Percentiles rank a stretch among this genome's conserved stretches.
Conservation (phyloP, 2,888 invertebrate genomes). For the Apodemia mormo region DNA sequence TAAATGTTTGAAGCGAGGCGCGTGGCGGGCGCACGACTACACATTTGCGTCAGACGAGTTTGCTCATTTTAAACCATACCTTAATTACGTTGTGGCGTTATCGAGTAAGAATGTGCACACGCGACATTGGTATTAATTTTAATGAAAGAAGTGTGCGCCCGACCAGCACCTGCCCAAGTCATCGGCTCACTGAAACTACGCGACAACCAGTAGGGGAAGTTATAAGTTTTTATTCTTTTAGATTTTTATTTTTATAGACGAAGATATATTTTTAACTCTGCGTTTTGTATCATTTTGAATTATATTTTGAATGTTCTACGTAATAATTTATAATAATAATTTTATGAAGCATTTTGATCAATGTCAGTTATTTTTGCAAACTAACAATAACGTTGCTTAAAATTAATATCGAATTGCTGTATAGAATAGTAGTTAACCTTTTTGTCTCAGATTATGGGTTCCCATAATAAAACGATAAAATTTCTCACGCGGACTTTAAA, state of each 20-base stretch:
- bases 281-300: background rate
- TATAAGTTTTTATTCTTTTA: constrained; percentile 19
- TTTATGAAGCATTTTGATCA: too few species aligned
- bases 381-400: too few species aligned
- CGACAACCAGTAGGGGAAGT: constrained; percentile 20
- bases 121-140: constrained; percentile 82
- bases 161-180: constrained; percentile 70
- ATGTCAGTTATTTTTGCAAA: too few species aligned
- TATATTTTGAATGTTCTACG: too few species aligned
- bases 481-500: too few species aligned
- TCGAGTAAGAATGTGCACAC: constrained; percentile 81
- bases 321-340: too few species aligned
- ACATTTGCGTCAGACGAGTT: constrained; percentile 48
- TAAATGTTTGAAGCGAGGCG: constrained; percentile 58
- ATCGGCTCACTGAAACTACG: constrained; percentile 67
- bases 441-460: too few species aligned
- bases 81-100: constrained; percentile 80
- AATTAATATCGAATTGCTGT: too few species aligned
- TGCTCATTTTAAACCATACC: constrained; percentile 63
- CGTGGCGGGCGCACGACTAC: constrained; percentile 62
- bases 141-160: constrained; percentile 80
- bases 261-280: background rate
- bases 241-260: background rate
- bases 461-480: too few species aligned
- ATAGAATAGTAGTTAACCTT: too few species aligned